phyloP scores from a whole-genome alignment of 2,888 invertebrate species.

The Euclidia mi region DNA sequence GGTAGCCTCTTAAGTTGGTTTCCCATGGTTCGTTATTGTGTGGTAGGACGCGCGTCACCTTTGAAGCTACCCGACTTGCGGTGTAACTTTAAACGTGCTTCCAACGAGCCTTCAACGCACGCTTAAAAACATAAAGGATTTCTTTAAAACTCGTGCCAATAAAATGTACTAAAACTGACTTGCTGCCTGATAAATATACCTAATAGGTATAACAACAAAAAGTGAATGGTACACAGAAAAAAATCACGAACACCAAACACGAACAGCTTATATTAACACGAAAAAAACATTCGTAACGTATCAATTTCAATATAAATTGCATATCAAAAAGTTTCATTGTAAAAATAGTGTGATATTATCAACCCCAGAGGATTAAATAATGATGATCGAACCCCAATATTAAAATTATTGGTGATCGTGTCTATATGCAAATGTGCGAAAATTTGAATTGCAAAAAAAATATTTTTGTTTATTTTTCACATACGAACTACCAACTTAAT shows the following conservation, averaged over 20 bases:
- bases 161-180: too few relatives aligned
- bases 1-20: too few relatives aligned
- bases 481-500: constrained; percentile 79
- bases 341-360: constrained; percentile 63
- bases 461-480: constrained; percentile 82
- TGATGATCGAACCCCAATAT: constrained; percentile 70
- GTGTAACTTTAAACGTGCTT: too few relatives aligned
- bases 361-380: constrained; percentile 57
- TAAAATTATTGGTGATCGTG: constrained; percentile 80
- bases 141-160: too few relatives aligned
- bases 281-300: constrained; percentile 2
- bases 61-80: too few relatives aligned
- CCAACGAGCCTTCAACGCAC: too few relatives aligned
- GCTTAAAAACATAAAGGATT: too few relatives aligned
- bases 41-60: too few relatives aligned
- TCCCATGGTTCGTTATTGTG: too few relatives aligned
- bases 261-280: background rate
- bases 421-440: constrained; percentile 86
- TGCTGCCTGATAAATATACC: too few relatives aligned
- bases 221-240: background rate
- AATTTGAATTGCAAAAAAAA: constrained; percentile 86
- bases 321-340: constrained; percentile 54
- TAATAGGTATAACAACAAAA: too few relatives aligned
- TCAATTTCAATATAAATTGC: constrained; percentile 49
- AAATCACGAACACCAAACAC: background rate